Evolutionary conservation across 2,888 invertebrate species (phyloP).

Genomic region (Cephus rjabovi): DNA sequence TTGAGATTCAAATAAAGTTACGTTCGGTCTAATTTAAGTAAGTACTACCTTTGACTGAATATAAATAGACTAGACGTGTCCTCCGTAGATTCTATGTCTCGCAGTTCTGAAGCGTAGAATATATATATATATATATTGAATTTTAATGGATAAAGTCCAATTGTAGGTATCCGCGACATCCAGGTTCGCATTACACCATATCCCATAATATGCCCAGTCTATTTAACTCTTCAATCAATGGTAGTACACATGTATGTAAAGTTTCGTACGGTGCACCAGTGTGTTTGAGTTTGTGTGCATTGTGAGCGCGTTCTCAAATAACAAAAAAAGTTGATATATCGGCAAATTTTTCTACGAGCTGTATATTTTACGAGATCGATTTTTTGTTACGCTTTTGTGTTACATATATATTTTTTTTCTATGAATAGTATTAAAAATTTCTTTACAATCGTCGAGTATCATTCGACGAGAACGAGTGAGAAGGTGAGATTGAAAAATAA

Average conservation of each 20-base stretch:
- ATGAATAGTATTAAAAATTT: conserved; percentile 29
- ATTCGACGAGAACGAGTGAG: conserved; percentile 17
- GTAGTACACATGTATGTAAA: neutral
- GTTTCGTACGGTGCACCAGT: conserved; percentile 26
- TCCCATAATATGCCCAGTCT: too few relatives aligned
- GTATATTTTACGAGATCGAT: conserved; percentile 38
- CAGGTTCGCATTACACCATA: too few relatives aligned
- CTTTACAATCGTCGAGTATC: conserved; percentile 22
- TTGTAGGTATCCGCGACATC: too few relatives aligned
- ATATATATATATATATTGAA: too few relatives aligned
- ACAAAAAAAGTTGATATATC: neutral
- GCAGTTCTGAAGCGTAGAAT: neutral
- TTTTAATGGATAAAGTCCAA: too few relatives aligned
- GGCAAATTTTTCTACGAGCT: conserved; percentile 47
- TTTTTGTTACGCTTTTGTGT: neutral
- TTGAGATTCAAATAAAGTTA: neutral
- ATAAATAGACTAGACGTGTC: too few relatives aligned
- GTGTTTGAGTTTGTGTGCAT: conserved; percentile 15
- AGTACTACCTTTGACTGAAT: neutral
- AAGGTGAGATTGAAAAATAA: neutral
- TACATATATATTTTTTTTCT: conserved; percentile 6
- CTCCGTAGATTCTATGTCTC: too few relatives aligned
- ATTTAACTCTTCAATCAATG: too few relatives aligned
- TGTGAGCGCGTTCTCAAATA: neutral
- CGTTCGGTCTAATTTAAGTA: neutral